phyloP scores from a whole-genome alignment of 1,140 invertebrate species.

The Thereuonema tuberculata region DNA sequence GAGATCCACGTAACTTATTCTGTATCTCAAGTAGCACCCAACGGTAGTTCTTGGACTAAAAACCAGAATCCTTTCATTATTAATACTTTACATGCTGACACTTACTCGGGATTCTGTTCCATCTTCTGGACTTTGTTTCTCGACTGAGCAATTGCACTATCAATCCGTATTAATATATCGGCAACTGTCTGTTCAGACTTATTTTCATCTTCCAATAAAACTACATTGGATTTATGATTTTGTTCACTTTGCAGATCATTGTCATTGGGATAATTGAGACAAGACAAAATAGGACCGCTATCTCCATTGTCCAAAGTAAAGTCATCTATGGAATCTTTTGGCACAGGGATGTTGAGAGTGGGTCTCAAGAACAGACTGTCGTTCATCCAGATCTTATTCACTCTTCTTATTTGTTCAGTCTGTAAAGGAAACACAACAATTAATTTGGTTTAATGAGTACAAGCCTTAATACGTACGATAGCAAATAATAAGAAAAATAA shows the following conservation, averaged over 20 bases:
- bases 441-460: too few relatives aligned
- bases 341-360: constrained; percentile 61
- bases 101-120: constrained; percentile 18
- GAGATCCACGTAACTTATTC: too few relatives aligned
- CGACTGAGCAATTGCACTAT: constrained; percentile 66
- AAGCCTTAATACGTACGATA: too few relatives aligned
- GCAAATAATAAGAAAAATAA: too few relatives aligned
- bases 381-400: constrained; percentile 71
- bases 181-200: constrained; percentile 53
- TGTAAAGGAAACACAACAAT: constrained; percentile 26
- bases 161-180: constrained; percentile 73
- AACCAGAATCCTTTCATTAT: too few relatives aligned
- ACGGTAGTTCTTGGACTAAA: too few relatives aligned
- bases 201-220: too few relatives aligned
- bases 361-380: constrained; percentile 77
- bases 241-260: too few relatives aligned
- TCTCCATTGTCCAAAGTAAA: constrained; percentile 2
- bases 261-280: too few relatives aligned
- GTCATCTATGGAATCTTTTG: neutral
- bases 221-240: constrained; percentile 12
- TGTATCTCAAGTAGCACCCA: too few relatives aligned
- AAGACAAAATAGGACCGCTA: neutral
- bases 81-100: too few relatives aligned
- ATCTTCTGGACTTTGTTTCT: constrained; percentile 69
- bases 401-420: constrained; percentile 79